phyloP scores from a whole-genome alignment of 2,797 vertebrate species.

The Pempheris klunzingeri region DNA sequence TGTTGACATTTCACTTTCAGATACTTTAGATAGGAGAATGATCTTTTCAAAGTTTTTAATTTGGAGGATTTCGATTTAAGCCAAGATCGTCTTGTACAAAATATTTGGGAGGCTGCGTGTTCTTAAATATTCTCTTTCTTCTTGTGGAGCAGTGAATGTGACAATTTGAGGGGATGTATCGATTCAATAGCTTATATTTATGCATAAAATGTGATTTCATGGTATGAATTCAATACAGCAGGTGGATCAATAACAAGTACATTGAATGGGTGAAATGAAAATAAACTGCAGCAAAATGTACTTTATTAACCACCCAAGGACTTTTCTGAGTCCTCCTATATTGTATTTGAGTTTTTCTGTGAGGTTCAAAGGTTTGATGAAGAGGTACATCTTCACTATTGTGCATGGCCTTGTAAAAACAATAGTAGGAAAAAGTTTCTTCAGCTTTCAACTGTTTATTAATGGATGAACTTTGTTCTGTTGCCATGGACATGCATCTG shows the following conservation, averaged over 20 bases:
- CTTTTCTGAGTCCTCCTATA: not conserved
- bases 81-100: not conserved
- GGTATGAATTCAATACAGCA: constrained; percentile 12
- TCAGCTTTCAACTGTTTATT: not conserved
- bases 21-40: constrained; percentile 27
- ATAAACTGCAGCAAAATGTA: constrained; percentile 8
- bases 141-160: not conserved
- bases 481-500: not conserved
- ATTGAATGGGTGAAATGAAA: not conserved
- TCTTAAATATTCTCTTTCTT: constrained; percentile 41
- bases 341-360: not conserved
- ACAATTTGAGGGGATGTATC: no score
- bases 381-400: not conserved
- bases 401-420: not conserved
- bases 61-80: constrained; percentile 16
- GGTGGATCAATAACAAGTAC: constrained; percentile 14
- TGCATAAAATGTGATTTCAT: constrained; percentile 12
- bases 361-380: not conserved
- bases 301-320: not conserved
- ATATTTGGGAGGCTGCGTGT: not conserved
- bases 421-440: not conserved
- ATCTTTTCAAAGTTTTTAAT: constrained; percentile 27
- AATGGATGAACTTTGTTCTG: not conserved
- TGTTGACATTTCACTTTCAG: constrained; percentile 58
- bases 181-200: no score